A percentile compares a stretch with the other conserved stretches of the same genome.
These are phyloP conservation scores for Drosophila hydei DNA, from an alignment of 1,140 invertebrate genomes.

Conservation along the genomic window DNA sequence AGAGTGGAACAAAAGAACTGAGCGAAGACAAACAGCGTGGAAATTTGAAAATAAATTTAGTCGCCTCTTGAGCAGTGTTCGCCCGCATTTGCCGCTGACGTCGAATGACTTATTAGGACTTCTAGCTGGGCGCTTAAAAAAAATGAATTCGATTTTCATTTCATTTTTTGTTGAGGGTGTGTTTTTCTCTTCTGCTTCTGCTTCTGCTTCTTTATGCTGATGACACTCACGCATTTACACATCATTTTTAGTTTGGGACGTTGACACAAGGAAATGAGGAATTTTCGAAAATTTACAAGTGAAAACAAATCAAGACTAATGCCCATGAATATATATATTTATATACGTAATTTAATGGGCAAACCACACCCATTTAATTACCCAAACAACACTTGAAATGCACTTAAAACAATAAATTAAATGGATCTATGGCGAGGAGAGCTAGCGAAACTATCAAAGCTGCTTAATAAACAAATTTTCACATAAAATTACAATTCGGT, in stretches of 20 bases:
- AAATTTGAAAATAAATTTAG: conserved; percentile 70
- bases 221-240: conserved; percentile 55
- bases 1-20: conserved; percentile 16
- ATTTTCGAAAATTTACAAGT: conserved; percentile 42
- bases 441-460: conserved; percentile 67
- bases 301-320: conserved; percentile 76
- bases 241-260: conserved; percentile 45
- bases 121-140: conserved; percentile 57
- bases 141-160: conserved; percentile 56
- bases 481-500: conserved; percentile 73
- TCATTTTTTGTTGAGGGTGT: conserved; percentile 22
- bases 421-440: conserved; percentile 27
- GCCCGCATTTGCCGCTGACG: conserved; percentile 41
- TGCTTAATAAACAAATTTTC: conserved; percentile 83
- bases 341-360: conserved; percentile 51
- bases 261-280: conserved; percentile 44
- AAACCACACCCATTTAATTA: conserved; percentile 80
- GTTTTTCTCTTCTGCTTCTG: conserved; percentile 8
- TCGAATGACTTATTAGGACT: conserved; percentile 67
- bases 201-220: conserved; percentile 26
- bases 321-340: conserved; percentile 63
- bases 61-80: conserved; percentile 22
- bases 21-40: conserved; percentile 32
- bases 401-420: conserved; percentile 78
- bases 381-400: conserved; percentile 62